phyloP scores from a whole-genome alignment of 2,113 vertebrate species.

The Anarhynchus alexandrinus region DNA sequence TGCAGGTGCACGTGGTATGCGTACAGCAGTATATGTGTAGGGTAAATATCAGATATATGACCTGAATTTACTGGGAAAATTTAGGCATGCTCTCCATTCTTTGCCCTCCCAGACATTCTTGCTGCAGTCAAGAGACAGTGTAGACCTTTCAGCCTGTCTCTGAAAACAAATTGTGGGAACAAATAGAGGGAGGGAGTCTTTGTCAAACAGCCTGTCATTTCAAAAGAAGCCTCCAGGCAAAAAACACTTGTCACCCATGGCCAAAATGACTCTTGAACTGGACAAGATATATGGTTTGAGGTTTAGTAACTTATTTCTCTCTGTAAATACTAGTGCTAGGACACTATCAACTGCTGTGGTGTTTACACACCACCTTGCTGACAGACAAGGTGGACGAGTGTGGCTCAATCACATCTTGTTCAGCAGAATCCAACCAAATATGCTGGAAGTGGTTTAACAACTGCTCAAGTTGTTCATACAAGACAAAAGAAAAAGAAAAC shows the following conservation, averaged over 20 bases:
- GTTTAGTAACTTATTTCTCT: conserved; percentile 41
- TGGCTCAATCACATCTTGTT: background rate
- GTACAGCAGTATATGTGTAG: background rate
- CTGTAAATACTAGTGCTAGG: conserved; percentile 36
- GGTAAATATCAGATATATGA: background rate
- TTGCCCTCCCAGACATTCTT: background rate
- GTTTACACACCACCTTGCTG: conserved; percentile 11
- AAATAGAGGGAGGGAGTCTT: background rate
- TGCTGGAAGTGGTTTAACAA: background rate
- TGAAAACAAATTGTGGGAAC: background rate
- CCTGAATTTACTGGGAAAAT: background rate
- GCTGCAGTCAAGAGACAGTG: background rate
- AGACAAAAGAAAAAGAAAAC: background rate
- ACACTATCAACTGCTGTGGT: background rate
- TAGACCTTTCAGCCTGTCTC: background rate
- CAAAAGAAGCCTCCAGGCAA: background rate
- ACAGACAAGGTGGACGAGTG: background rate
- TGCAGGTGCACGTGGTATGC: background rate
- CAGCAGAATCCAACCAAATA: background rate
- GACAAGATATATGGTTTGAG: background rate
- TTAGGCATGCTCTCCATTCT: background rate
- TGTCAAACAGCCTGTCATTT: background rate
- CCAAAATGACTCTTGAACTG: conserved; percentile 42
- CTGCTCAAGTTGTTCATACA: background rate
- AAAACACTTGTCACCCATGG: background rate